phyloP scores from a whole-genome alignment of 2,888 invertebrate genomes.

The Hecatera dysodea region DNA sequence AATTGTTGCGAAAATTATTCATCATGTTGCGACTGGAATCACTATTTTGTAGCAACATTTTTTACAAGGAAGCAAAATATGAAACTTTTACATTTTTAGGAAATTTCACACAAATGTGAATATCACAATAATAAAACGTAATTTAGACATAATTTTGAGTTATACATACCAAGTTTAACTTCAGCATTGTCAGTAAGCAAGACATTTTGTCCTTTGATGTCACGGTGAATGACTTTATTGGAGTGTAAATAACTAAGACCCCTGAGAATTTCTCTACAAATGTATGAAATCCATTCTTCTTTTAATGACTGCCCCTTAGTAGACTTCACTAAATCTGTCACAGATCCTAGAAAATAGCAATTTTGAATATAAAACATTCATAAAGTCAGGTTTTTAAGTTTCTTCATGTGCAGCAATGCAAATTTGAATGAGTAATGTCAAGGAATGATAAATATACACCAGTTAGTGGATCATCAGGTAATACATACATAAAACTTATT shows the following conservation, averaged over 20 bases:
- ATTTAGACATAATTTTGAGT: constrained; percentile 25
- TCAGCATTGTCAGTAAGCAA: constrained; percentile 99
- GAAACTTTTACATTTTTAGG: constrained; percentile 6
- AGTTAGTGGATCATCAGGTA: constrained; percentile 1
- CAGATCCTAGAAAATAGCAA: constrained; percentile 92
- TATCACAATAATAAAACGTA: constrained; percentile 12
- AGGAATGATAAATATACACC: background rate
- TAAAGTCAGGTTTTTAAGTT: background rate
- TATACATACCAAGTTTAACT: constrained; percentile 96
- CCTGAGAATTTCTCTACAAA: constrained; percentile 98
- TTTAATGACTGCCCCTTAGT: constrained; percentile 99
- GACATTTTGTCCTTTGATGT: constrained; percentile 99
- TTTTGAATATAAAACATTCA: background rate
- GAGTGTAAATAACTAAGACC: constrained; percentile 99
- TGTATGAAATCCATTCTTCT: constrained; percentile 99
- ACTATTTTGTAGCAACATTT: background rate
- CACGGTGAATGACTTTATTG: constrained; percentile 99
- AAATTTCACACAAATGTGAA: constrained; percentile 16
- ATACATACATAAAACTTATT: constrained; percentile 4
- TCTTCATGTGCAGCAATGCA: background rate
- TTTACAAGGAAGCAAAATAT: constrained; percentile 8
- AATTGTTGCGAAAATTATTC: constrained; percentile 27
- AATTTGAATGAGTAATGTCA: constrained; percentile 1
- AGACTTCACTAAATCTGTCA: constrained; percentile 99
- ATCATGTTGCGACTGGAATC: constrained; percentile 2